Percentiles rank a stretch among this genome's conserved stretches.
These are phyloP conservation scores for Hyles euphorbiae DNA, from an alignment of 1,140 invertebrate species.

Conservation along the genomic window DNA sequence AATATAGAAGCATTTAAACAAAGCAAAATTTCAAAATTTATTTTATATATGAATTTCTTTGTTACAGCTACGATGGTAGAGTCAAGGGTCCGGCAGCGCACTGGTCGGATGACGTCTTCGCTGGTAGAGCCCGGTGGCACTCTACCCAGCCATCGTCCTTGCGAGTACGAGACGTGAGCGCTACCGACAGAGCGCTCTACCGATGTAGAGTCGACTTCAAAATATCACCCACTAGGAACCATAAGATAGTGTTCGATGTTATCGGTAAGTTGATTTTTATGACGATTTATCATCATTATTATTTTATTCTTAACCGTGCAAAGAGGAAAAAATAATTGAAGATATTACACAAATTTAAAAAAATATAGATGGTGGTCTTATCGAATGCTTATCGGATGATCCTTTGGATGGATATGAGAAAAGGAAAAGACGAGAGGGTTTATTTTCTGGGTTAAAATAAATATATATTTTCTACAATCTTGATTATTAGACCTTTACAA, in stretches of 20 bases:
- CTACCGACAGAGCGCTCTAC: constrained; percentile 84
- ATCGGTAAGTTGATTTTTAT: constrained; percentile 81
- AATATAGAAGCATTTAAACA: too few species aligned
- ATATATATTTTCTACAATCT: too few species aligned
- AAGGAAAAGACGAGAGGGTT: too few species aligned
- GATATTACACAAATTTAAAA: too few species aligned
- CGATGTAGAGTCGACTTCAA: constrained; percentile 89
- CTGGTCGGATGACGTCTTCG: constrained; percentile 90
- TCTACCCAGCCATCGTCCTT: constrained; percentile 83
- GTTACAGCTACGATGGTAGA: constrained; percentile 84
- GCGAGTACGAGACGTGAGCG: constrained; percentile 82
- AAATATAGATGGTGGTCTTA: too few species aligned
- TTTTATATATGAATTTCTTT: background rate
- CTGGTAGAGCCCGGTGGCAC: constrained; percentile 84
- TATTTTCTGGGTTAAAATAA: too few species aligned
- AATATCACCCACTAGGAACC: constrained; percentile 87
- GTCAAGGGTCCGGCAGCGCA: constrained; percentile 83
- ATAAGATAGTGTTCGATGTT: constrained; percentile 85
- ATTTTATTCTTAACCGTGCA: constrained; percentile 12
- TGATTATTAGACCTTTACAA: too few species aligned
- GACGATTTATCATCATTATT: too few species aligned
- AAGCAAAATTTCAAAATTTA: background rate
- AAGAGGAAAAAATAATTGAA: background rate
- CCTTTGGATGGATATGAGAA: too few species aligned
- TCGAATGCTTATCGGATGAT: too few species aligned